Evolutionary conservation across 2,888 invertebrate species (phyloP).

Genomic region (Neoascia interrupta): DNA sequence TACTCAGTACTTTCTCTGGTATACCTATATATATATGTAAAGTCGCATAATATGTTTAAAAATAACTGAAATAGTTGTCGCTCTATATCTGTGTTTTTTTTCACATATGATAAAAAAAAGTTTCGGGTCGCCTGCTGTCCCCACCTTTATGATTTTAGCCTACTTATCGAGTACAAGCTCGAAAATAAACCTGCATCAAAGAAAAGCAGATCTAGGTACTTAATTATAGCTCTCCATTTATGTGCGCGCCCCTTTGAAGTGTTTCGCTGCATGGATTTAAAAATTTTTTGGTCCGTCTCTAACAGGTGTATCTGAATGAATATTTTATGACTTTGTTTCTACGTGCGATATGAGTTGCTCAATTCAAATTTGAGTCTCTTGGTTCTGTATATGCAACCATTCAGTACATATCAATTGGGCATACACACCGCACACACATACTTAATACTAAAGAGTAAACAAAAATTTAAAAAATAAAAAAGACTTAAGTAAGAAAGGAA

Average conservation of each 20-base stretch:
- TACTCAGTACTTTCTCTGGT: too few species aligned
- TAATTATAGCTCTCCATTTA: constrained; percentile 51
- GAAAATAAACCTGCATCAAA: constrained; percentile 12
- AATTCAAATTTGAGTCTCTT: constrained; percentile 27
- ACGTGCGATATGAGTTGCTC: constrained; percentile 57
- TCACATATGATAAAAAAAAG: too few species aligned
- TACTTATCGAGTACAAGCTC: constrained; percentile 32
- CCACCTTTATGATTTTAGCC: constrained; percentile 50
- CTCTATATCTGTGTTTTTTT: too few species aligned
- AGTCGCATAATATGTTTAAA: too few species aligned
- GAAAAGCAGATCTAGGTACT: constrained; percentile 34
- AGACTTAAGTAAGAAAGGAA: constrained; percentile 26
- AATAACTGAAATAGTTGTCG: too few species aligned
- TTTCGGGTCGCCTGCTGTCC: too few species aligned
- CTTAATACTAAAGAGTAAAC: too few species aligned
- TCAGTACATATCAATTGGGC: too few species aligned
- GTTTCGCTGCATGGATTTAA: constrained; percentile 25
- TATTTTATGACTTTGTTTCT: constrained; percentile 52
- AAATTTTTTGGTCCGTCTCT: too few species aligned
- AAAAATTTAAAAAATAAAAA: constrained; percentile 31
- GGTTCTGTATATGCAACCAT: too few species aligned
- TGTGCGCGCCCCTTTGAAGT: constrained; percentile 53
- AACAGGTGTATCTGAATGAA: constrained; percentile 65
- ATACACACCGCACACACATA: too few species aligned
- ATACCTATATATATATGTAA: too few species aligned